Percentiles rank a stretch among this genome's conserved stretches.
phyloP scores from a whole-genome alignment of 2,797 vertebrate genomes.

The Cetoscarus ocellatus region DNA sequence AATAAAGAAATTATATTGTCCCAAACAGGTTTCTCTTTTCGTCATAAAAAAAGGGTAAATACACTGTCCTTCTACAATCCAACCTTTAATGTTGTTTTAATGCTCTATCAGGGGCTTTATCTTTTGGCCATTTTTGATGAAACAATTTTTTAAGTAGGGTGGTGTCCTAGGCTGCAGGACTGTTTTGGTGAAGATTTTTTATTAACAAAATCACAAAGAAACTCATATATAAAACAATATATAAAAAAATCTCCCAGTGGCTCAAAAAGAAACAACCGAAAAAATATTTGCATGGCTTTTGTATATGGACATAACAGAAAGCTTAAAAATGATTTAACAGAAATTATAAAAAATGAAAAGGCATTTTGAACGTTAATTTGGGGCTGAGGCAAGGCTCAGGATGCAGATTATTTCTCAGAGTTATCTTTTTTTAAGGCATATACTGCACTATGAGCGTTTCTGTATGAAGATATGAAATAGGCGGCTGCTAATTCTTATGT shows the following conservation, averaged over 20 bases:
- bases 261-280: no score
- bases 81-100: background rate
- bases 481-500: background rate
- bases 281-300: no score
- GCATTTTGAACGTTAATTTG: no score
- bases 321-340: no score
- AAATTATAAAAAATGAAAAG: background rate
- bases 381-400: no score
- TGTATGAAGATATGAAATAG: background rate
- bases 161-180: background rate
- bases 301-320: background rate
- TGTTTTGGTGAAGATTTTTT: background rate
- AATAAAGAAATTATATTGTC: no score
- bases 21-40: constrained; percentile 5
- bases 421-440: no score
- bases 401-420: no score
- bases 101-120: background rate
- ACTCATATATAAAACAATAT: no score
- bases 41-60: background rate
- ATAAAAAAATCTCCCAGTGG: no score
- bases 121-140: background rate
- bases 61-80: background rate
- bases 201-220: no score
- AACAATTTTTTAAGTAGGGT: background rate
- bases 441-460: no score